These are phyloP conservation scores for Anser brachyrhynchus DNA, from an alignment of 2,113 vertebrate species.

Conservation along the genomic window DNA sequence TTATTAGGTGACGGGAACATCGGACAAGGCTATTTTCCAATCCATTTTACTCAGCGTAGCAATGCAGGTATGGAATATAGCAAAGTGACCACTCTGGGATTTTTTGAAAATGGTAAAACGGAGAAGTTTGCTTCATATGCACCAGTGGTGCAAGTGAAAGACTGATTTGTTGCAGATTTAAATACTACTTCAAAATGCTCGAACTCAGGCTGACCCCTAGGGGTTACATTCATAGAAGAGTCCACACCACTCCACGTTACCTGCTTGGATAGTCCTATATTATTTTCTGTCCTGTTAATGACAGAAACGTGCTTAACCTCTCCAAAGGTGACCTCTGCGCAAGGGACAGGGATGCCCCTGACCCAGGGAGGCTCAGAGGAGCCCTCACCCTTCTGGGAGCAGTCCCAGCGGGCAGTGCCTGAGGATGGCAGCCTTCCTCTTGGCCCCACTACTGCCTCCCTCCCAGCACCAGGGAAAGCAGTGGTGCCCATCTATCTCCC, in stretches of 20 bases:
- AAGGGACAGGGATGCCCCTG: not conserved
- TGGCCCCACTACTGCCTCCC: not conserved
- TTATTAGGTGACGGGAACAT: not conserved
- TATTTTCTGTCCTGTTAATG: not conserved
- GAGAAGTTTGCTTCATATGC: not conserved
- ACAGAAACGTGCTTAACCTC: not conserved
- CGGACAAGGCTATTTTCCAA: not conserved
- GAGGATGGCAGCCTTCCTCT: not conserved
- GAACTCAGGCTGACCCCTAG: not conserved
- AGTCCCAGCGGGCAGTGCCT: rapidly evolving
- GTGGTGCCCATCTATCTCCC: not conserved
- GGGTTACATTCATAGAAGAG: not conserved
- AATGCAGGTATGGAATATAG: not conserved
- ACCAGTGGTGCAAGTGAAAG: not conserved
- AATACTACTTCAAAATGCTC: not conserved
- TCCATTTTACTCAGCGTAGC: not conserved
- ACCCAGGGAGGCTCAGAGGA: no score
- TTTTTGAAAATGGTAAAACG: not conserved
- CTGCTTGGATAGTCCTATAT: not conserved
- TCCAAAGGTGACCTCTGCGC: rapidly evolving
- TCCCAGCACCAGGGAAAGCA: not conserved
- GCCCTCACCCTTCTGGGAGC: rapidly evolving
- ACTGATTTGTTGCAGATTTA: not conserved
- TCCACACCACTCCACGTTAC: not conserved
- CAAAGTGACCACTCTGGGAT: not conserved